Base-by-base conservation (phyloP, 2,113 vertebrate species). In the Dasyprocta punctata region DNA sequence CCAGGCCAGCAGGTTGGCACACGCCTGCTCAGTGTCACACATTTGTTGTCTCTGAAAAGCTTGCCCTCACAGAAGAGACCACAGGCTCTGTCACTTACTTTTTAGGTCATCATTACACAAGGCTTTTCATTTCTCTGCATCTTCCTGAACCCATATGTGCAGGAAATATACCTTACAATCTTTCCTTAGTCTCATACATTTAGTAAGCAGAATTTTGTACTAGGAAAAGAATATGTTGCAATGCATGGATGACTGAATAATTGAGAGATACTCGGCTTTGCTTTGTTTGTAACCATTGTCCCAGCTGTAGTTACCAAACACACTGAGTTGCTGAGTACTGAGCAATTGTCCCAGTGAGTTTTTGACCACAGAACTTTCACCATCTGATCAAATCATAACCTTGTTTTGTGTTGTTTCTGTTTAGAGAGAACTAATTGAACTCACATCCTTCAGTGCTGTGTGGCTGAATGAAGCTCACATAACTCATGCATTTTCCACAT, bases 371-470 rank as follows among this genome's bases (percentile, higher is more conserved):
- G 33, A 13, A 38, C 44, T 80, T 91, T 75, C n/a, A 69, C 52
- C 36, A 28, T 54, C 3, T 77, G 78, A 82, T 92, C 41, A 71
- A 49, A 30, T 30, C 0, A 7, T 54, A 94, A 78, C 38, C 38
- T 93, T 87, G 9, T 69, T 60, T 61, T 58, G 30, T 44, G 3
- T 65, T 89, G 38, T 60, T 92, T 77, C 41, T 83, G 5, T 54
- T 78, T 69, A 84, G 44, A 69, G 14, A 41, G 28, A 17, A 30
- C 36, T 44, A 26, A 93, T 26, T 24, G 52, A 44, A 49, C 67
- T 38, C 17, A 22, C 20, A 49, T 2, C 41, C 6, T 12, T 47
- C 41, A 28, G 0, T 38, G 33, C 2, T 13, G 0, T 28, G 4
- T 26, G 12, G 11, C 58, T 44, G 44, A 86, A 17, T 36, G n/a